Base-by-base conservation (phyloP, 30 jellyfish, hydroid and myxozoan species). In the Sanderia malayensis region DNA sequence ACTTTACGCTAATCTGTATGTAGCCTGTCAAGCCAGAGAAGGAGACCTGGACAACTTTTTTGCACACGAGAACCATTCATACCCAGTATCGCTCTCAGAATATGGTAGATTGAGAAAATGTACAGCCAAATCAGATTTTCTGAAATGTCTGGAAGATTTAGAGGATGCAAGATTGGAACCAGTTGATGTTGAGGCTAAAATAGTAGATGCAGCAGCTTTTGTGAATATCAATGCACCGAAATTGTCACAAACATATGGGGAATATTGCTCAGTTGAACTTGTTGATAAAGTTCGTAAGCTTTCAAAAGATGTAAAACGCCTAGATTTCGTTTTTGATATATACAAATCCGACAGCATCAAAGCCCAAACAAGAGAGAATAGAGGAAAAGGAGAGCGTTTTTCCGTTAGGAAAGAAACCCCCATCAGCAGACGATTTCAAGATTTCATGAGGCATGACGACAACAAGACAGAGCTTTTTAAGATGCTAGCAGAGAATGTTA, bases 71-170 rank as follows among this genome's bases (percentile, higher is more conserved):
- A 37, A 37, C 52, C 52, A 37, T 13, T 6, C 13, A 4, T 37
- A 37, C 52, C 52, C 52, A 13, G 10, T 13, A 13, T 37, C 52
- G 6, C 6, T 37, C 13, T 37, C 52, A 4, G 71, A 70, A 4
- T 22, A 29, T 28, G 83, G 83, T 2, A 46, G 26, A 19, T 1
- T 70, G 33, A n/a, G 83, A 24, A 46, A 49, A 17, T n/a, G n/a
- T n/a, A 0, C 32, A 15, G 47, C 7, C 4, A 70, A 70, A 27
- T 44, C 83, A 0, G 83, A 70, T 30, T 45, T 70, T 31, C 9
- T 31, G 45, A 9, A 46, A 7, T 70, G 83, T 60, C 22, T 49
- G 6, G 83, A 70, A 46, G 52, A 37, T 13, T 13, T 37, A 4
- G 52, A 37, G 13, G 52, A 37, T 6, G 13, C 6, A 4, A 13